Conservation (phyloP, 2,113 vertebrate genomes). For the Gallinago media region DNA sequence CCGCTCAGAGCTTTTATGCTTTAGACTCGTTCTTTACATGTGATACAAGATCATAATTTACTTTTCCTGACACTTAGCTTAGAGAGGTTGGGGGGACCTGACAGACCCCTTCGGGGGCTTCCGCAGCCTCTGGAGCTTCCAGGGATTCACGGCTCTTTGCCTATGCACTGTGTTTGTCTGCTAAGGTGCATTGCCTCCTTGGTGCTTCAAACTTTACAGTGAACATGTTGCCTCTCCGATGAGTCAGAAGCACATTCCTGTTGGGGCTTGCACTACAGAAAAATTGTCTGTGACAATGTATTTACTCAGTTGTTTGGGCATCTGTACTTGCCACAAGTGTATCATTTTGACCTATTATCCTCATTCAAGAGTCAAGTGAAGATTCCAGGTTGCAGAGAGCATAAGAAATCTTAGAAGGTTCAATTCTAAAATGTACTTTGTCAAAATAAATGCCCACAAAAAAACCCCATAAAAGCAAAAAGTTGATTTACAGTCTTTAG, state of each 20-base stretch:
- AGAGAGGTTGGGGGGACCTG: background rate
- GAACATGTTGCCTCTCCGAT: background rate
- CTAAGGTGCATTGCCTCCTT: background rate
- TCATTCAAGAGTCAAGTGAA: background rate
- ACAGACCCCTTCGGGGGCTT: background rate
- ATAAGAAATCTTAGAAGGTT: background rate
- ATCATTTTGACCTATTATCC: background rate
- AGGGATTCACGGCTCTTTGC: background rate
- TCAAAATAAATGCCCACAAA: background rate
- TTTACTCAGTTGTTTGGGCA: background rate
- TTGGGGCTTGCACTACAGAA: slow-evolving; percentile 24
- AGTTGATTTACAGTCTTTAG: background rate
- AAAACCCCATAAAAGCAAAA: background rate
- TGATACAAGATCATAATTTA: background rate
- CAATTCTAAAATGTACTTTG: background rate
- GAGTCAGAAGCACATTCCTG: slow-evolving; percentile 19
- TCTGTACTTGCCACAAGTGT: background rate
- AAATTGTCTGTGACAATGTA: background rate
- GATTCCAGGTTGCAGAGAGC: background rate
- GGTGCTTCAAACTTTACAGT: background rate
- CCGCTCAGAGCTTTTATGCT: background rate
- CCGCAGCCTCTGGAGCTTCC: background rate
- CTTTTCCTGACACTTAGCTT: background rate
- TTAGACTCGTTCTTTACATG: background rate
- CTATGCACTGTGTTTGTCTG: background rate